Evolutionary conservation across 2,797 vertebrate species (phyloP).

Genomic region (Menidia menidia): DNA sequence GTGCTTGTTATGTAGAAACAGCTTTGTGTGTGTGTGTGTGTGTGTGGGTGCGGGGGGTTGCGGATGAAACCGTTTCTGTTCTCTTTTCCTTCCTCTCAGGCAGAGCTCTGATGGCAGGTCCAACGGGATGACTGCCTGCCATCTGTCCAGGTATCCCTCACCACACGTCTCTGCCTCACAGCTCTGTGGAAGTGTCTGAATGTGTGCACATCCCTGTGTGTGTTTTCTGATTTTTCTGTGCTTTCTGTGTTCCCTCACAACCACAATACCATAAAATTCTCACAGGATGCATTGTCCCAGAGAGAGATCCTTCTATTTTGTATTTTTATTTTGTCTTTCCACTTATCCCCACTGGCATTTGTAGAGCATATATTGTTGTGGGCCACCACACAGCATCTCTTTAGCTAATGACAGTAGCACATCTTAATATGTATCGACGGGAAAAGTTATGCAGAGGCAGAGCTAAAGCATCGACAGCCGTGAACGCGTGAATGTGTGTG

Average conservation of each 20-base stretch:
- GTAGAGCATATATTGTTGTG: conserved; percentile 47
- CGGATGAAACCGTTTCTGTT: conserved; percentile 68
- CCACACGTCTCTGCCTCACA: conserved; percentile 50
- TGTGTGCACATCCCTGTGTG: conserved; percentile 3
- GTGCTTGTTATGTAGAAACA: conserved; percentile 24
- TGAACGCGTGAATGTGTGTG: conserved; percentile 42
- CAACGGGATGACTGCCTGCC: conserved; percentile 74
- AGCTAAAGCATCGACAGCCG: conserved; percentile 28
- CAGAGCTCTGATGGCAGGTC: conserved; percentile 71
- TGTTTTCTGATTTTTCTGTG: not conserved
- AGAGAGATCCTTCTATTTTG: conserved; percentile 7
- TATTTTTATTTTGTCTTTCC: conserved; percentile 3
- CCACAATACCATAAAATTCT: conserved; percentile 5
- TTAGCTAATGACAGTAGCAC: conserved; percentile 30
- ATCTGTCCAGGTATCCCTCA: conserved; percentile 81
- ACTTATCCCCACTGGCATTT: conserved; percentile 29
- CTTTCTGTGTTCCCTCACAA: conserved; percentile 14
- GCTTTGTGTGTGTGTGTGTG: conserved; percentile 31
- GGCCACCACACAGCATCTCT: conserved; percentile 48
- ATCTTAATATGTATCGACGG: conserved; percentile 25
- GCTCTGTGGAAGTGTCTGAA: conserved; percentile 37
- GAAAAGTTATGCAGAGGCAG: conserved; percentile 17
- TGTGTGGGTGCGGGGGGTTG: conserved; percentile 28
- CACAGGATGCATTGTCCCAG: not conserved
- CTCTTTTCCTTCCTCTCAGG: conserved; percentile 64